These are phyloP conservation scores for Ericerus pela DNA, from an alignment of 1,140 invertebrate species.

Conservation along the genomic window DNA sequence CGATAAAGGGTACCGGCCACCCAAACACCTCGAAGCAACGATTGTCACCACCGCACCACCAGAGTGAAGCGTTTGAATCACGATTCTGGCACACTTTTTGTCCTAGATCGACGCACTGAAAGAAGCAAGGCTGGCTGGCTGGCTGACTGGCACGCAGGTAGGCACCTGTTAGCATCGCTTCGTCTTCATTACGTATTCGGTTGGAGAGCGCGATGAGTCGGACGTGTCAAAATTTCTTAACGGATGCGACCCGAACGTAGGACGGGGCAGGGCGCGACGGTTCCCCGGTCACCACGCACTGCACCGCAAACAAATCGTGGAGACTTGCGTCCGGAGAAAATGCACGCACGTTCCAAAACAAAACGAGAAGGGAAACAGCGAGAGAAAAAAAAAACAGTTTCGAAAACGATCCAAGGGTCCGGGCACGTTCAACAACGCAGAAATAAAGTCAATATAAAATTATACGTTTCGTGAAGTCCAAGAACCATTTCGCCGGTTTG, in stretches of 20 bases:
- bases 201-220: not conserved
- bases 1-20: too few relatives aligned
- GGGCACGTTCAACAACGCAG: not conserved
- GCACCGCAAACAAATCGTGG: not conserved
- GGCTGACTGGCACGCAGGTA: too few relatives aligned
- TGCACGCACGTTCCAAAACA: not conserved
- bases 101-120: too few relatives aligned
- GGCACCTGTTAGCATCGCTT: too few relatives aligned
- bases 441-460: not conserved
- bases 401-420: not conserved
- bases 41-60: too few relatives aligned
- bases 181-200: not conserved
- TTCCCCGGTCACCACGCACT: not conserved
- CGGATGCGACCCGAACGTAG: not conserved
- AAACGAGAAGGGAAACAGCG: too few relatives aligned
- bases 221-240: not conserved
- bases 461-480: not conserved
- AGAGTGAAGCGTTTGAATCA: too few relatives aligned
- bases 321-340: not conserved
- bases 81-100: slow-evolving; percentile 1
- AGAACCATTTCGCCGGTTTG: too few relatives aligned
- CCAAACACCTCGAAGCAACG: too few relatives aligned
- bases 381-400: too few relatives aligned
- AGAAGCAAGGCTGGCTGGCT: too few relatives aligned
- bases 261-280: not conserved